These are phyloP conservation scores for Pristionchus japonicus DNA, from an alignment of 2,888 invertebrate species.

Conservation along the genomic window DNA sequence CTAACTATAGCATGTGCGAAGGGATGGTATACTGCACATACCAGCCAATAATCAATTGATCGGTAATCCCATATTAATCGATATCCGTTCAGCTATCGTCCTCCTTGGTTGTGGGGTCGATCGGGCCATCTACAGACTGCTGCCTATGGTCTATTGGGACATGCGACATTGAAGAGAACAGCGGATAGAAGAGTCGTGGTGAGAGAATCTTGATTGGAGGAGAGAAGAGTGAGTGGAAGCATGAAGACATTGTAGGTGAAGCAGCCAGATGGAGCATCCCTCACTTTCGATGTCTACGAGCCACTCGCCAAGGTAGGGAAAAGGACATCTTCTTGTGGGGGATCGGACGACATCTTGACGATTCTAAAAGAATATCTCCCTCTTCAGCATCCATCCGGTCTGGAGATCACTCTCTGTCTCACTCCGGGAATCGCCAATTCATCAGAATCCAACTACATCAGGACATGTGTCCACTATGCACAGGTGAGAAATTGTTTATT, in stretches of 20 bases:
- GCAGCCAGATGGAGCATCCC: constrained; percentile 86
- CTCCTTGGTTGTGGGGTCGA: constrained; percentile 86
- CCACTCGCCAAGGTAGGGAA: constrained; percentile 80
- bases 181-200: constrained; percentile 33
- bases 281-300: constrained; percentile 93
- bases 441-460: constrained; percentile 92
- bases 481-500: constrained; percentile 81
- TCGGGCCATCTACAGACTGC: constrained; percentile 95
- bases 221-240: background rate
- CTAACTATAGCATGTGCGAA: background rate
- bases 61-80: background rate
- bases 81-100: constrained; percentile 57
- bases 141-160: constrained; percentile 84
- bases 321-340: background rate
- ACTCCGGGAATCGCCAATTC: constrained; percentile 94
- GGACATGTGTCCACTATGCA: constrained; percentile 92
- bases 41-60: too few species aligned
- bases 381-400: constrained; percentile 47
- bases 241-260: background rate
- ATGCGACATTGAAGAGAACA: constrained; percentile 84
- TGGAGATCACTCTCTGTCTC: constrained; percentile 81
- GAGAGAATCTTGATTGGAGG: background rate
- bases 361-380: too few species aligned
- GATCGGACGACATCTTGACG: too few species aligned
- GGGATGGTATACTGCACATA: background rate